A percentile compares a stretch with the other conserved stretches of the same genome.
These are phyloP conservation scores for Rallus limicola DNA, from an alignment of 2,113 vertebrate species.

Conservation along the genomic window DNA sequence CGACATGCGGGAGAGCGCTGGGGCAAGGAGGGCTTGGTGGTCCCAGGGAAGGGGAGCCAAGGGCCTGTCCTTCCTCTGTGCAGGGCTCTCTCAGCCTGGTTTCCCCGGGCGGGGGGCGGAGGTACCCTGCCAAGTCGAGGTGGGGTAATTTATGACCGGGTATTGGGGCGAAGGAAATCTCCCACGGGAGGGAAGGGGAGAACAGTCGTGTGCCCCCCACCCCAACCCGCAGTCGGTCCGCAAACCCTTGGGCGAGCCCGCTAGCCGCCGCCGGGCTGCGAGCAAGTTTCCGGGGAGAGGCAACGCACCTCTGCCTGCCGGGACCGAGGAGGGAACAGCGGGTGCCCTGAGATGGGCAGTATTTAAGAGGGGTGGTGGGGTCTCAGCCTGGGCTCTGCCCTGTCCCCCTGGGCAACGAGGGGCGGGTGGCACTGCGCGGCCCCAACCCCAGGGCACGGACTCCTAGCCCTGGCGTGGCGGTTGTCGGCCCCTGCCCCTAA, in stretches of 20 bases:
- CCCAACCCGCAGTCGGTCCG: neutral
- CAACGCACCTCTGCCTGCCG: neutral
- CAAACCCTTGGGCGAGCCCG: neutral
- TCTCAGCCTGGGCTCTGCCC: neutral
- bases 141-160: neutral
- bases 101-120: neutral
- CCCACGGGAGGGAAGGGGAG: neutral
- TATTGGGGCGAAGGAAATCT: neutral
- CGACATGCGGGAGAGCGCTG: rapidly evolving
- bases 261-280: neutral
- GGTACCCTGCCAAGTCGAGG: neutral
- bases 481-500: neutral
- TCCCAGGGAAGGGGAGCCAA: neutral
- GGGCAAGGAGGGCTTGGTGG: neutral
- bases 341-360: neutral
- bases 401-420: neutral
- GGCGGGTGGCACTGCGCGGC: neutral
- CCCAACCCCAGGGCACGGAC: neutral
- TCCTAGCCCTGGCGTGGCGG: neutral
- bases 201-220: neutral
- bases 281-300: no score
- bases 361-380: neutral
- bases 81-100: neutral
- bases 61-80: neutral
- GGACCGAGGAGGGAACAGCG: neutral